A percentile compares a stretch with the other conserved stretches of the same genome.
phyloP scores from a whole-genome alignment of 2,797 vertebrate genomes.

The Iguana delicatissima region DNA sequence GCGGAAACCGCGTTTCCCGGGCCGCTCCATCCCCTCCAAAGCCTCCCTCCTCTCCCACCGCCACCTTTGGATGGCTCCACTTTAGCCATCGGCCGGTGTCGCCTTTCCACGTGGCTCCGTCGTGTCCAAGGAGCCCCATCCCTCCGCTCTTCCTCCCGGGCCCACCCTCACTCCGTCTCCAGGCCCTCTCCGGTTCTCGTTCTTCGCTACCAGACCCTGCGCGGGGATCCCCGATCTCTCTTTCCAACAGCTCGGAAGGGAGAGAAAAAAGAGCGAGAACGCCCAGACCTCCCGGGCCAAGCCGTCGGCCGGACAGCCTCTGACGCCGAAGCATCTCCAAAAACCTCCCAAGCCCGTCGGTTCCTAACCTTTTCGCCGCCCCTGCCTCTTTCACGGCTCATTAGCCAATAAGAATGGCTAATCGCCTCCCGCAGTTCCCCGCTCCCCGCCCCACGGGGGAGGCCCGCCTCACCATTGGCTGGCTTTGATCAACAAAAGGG shows the following conservation, averaged over 20 bases:
- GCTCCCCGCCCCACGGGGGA: slow-evolving; percentile 62
- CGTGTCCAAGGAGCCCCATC: not conserved
- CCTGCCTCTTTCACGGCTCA: slow-evolving; percentile 36
- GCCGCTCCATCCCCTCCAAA: too few species aligned
- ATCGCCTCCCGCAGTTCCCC: slow-evolving; percentile 52
- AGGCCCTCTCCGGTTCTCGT: too few species aligned
- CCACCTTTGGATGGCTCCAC: too few species aligned
- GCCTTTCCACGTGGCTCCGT: not conserved
- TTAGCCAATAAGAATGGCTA: slow-evolving; percentile 65
- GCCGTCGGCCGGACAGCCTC: not conserved
- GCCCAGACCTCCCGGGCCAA: too few species aligned
- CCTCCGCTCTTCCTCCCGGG: not conserved
- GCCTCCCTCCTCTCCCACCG: not conserved
- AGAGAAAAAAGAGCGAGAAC: not conserved
- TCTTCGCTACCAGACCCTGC: too few species aligned
- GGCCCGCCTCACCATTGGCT: slow-evolving; percentile 72
- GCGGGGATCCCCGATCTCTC: not conserved
- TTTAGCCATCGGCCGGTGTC: too few species aligned
- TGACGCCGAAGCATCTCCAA: too few species aligned
- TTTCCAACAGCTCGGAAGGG: not conserved
- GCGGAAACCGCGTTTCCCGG: too few species aligned
- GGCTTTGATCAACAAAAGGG: slow-evolving; percentile 56
- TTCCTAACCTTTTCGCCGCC: too few species aligned
- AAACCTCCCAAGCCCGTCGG: too few species aligned
- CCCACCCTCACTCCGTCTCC: not conserved